Conservation (phyloP, 2,797 vertebrate genomes). For the Austrolebias charrua region DNA sequence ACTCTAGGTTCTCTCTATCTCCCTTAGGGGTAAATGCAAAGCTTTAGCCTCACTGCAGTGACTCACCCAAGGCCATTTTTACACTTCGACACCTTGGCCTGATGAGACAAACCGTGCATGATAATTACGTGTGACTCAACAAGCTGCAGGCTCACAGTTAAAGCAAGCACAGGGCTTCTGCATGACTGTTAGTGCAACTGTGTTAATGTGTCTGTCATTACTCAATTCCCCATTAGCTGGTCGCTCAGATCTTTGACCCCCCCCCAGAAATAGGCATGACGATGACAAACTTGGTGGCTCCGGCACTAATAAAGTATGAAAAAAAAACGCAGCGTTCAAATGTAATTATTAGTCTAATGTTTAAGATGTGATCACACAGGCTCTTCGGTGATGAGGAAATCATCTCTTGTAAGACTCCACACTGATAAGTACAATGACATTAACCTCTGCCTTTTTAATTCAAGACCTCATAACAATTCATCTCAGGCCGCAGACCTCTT, state of each 20-base stretch:
- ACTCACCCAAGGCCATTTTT: conserved; percentile 71
- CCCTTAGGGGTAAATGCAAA: conserved; percentile 45
- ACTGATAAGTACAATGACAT: conserved; percentile 81
- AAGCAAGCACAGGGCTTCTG: conserved; percentile 35
- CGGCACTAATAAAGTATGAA: conserved; percentile 75
- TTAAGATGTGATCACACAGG: conserved; percentile 79
- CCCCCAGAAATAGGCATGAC: conserved; percentile 73
- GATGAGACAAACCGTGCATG: conserved; percentile 71
- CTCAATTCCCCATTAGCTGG: conserved; percentile 65
- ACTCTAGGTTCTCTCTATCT: conserved; percentile 52
- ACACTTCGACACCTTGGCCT: conserved; percentile 68
- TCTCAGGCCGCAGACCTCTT: conserved; percentile 58
- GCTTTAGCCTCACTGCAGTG: conserved; percentile 52
- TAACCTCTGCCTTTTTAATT: conserved; percentile 81
- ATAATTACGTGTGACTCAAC: conserved; percentile 71
- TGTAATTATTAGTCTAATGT: conserved; percentile 81
- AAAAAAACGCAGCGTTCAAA: conserved; percentile 71
- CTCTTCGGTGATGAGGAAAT: conserved; percentile 76
- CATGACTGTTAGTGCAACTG: conserved; percentile 26
- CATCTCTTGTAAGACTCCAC: conserved; percentile 62
- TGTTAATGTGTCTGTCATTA: conserved; percentile 50
- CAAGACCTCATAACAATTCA: conserved; percentile 64
- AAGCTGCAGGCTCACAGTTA: conserved; percentile 53
- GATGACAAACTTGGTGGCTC: conserved; percentile 65
- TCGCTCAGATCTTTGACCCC: conserved; percentile 67